Conservation (phyloP, 1,140 invertebrate genomes). For the Aphelenchoides avenae region DNA sequence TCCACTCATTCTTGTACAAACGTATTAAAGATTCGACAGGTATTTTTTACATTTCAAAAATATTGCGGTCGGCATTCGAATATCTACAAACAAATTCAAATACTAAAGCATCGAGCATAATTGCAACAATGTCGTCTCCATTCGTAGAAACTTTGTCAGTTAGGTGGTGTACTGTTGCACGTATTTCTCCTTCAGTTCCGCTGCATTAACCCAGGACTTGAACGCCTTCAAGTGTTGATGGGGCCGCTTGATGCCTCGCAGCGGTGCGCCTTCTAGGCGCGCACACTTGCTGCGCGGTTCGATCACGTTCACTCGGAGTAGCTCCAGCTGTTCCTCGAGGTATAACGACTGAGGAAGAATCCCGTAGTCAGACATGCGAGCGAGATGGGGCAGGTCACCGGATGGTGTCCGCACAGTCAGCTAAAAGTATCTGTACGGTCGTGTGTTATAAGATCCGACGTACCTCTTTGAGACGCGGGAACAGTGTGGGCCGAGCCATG, state of each 20-base stretch:
- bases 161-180: conserved; percentile 23
- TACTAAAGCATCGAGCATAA: no score
- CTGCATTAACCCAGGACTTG: conserved; percentile 20
- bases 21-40: no score
- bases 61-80: no score
- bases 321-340: conserved; percentile 4
- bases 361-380: conserved; percentile 19
- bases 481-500: not conserved
- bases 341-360: conserved; percentile 8
- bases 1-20: no score
- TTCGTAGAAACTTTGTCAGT: no score
- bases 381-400: conserved; percentile 20
- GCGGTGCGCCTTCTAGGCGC: not conserved
- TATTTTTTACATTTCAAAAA: no score
- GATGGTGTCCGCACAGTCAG: conserved; percentile 14
- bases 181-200: conserved; percentile 23
- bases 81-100: no score
- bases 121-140: no score
- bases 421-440: conserved; percentile 20
- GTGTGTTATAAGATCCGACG: not conserved
- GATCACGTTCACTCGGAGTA: conserved; percentile 12
- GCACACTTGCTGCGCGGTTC: conserved; percentile 6
- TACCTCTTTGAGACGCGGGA: conserved; percentile 15
- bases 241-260: conserved; percentile 12
- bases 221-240: conserved; percentile 23